Percentiles rank a stretch among this genome's conserved stretches.
Conservation (phyloP, 2,113 vertebrate genomes). For the Eclectus roratus region DNA sequence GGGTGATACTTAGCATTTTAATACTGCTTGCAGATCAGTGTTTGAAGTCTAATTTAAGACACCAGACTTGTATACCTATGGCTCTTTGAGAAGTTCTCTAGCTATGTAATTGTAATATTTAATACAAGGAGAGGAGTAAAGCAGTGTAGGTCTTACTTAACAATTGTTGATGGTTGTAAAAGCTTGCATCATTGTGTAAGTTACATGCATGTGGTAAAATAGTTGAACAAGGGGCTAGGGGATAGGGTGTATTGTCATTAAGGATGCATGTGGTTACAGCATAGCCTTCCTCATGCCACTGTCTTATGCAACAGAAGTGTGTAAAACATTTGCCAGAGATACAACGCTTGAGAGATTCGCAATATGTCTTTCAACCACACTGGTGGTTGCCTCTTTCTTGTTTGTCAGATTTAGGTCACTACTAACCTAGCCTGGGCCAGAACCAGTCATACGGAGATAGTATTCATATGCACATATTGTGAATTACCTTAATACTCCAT, state of each 20-base stretch:
- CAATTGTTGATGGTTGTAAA: neutral
- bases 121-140: neutral
- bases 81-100: neutral
- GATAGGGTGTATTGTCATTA: neutral
- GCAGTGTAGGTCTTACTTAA: neutral
- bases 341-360: neutral
- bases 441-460: neutral
- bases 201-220: neutral
- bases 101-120: neutral
- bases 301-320: neutral
- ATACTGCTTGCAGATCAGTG: neutral
- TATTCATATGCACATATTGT: neutral
- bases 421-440: neutral
- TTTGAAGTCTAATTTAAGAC: neutral
- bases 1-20: neutral
- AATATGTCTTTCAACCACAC: neutral
- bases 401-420: neutral
- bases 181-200: neutral
- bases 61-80: neutral
- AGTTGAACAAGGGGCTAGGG: neutral
- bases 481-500: neutral
- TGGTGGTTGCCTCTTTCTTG: neutral
- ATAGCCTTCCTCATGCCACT: neutral
- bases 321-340: neutral
- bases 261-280: neutral